Evolutionary conservation across 1,140 invertebrate species (phyloP), one percentile per base, ranked within the genome.

Genomic region (Brachionus asplanchnoidis): DNA sequence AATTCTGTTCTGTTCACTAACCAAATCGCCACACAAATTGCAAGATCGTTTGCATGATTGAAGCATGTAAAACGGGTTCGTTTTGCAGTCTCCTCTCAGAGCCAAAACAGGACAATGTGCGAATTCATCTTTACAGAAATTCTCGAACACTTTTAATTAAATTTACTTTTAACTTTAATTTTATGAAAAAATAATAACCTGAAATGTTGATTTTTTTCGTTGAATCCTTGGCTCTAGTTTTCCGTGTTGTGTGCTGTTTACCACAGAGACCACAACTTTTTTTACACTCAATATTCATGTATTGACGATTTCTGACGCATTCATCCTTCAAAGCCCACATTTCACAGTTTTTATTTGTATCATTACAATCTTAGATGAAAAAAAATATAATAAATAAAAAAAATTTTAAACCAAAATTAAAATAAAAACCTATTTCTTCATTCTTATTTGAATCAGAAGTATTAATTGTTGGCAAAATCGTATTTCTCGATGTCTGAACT

Each of bases 61-160:
- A 11, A 75, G 68, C 84, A 85, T 85, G 32, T 85, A 73, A 75
- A 53, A 36, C 1, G 84, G 84, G 20, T 85, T 85, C 6, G 23
- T 32, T 53, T 73, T 73, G 56, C 84, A 85, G 32, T 85, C 84
- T 11, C 84, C 84, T 46, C 44, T 53, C 53, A 53, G 28, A 53
- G 84, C 66, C 14, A 68, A 75, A 9, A 65, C 28, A 12, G 42
- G 68, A 77, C 84, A 85, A 20, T 73, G 44, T 14, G 36, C 26
- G 26, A 17, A 50, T 20, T 84, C 44, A 50, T 84, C 80, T 68
- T 66, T 66, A 9, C 80, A 84, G 1, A 50, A 68, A 68, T 77
- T 77, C 23, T 77, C 73, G 42, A 50, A 77, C 6, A 77, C 68
- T 73, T 40, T 20, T 42, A 42, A 17, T 20, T 42, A 73, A 42